These are phyloP conservation scores for Caracal caracal DNA, from an alignment of 2,113 vertebrate genomes.

Conservation along the genomic window DNA sequence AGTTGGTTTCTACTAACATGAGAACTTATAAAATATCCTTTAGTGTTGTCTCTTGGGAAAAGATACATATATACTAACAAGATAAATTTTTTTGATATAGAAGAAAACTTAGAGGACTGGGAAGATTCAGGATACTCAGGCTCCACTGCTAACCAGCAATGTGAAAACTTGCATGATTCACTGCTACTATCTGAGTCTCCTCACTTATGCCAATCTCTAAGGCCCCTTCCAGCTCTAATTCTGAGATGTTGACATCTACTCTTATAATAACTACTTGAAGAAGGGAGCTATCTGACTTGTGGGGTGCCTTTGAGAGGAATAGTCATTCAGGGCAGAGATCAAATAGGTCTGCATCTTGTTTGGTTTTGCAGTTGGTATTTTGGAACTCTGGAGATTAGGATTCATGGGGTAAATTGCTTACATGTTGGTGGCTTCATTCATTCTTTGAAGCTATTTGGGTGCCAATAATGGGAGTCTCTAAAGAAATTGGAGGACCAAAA, in stretches of 20 bases:
- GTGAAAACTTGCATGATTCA: too few species aligned
- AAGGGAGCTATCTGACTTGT: background rate
- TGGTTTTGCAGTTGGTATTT: conserved; percentile 3
- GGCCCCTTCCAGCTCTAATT: background rate
- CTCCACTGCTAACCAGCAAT: background rate
- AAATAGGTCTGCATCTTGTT: background rate
- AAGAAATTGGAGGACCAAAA: conserved; percentile 50
- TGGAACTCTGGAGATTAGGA: background rate
- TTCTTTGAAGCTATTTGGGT: conserved; percentile 1
- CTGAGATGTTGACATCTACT: conserved; percentile 7
- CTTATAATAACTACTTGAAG: background rate
- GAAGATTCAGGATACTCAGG: background rate
- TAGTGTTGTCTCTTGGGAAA: background rate
- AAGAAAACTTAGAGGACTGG: background rate
- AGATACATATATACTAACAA: background rate
- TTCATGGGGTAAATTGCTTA: background rate
- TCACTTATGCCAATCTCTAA: background rate
- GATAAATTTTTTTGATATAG: background rate
- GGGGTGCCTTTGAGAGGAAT: background rate
- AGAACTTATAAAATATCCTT: conserved; percentile 17
- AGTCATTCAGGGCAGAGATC: background rate
- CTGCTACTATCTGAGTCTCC: background rate
- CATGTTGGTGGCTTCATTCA: background rate
- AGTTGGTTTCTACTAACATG: background rate
- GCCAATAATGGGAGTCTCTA: conserved; percentile 54